phyloP scores from a whole-genome alignment of 1,140 invertebrate species.

The Diorhabda carinulata region DNA sequence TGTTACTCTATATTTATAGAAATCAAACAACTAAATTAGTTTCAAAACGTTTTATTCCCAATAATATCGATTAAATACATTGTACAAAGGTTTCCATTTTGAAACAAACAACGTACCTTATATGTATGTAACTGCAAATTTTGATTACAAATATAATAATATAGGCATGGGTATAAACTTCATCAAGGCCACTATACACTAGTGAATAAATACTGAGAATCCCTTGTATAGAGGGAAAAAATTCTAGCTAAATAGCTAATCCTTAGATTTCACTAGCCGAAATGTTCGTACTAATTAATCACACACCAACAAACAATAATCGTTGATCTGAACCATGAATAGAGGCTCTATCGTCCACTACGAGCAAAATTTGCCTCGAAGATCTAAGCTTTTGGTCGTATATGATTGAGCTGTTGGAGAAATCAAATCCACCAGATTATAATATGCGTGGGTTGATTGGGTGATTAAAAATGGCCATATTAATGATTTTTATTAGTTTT shows the following conservation, averaged over 20 bases:
- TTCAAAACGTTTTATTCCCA: constrained; percentile 26
- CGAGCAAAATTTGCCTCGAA: too few species aligned
- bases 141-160: constrained; percentile 19
- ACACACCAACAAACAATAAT: too few species aligned
- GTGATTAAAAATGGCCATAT: too few species aligned
- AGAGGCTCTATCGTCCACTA: too few species aligned
- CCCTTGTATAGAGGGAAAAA: constrained; percentile 39
- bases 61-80: constrained; percentile 25
- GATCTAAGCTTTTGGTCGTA: too few species aligned
- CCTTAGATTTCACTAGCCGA: constrained; percentile 37
- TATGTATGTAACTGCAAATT: constrained; percentile 12
- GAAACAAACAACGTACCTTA: constrained; percentile 13
- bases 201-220: constrained; percentile 26
- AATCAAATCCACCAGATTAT: too few species aligned
- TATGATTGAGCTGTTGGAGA: too few species aligned
- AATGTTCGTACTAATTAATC: constrained; percentile 7
- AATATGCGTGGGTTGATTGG: too few species aligned
- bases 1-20: not conserved
- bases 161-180: constrained; percentile 23
- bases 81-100: constrained; percentile 23
- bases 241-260: constrained; percentile 34
- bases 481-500: too few species aligned
- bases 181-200: constrained; percentile 36
- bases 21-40: constrained; percentile 11
- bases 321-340: too few species aligned